Evolutionary conservation across 2,113 vertebrate species (phyloP), one percentile per base, ranked within the genome.

Genomic region (Azemiops feae): DNA sequence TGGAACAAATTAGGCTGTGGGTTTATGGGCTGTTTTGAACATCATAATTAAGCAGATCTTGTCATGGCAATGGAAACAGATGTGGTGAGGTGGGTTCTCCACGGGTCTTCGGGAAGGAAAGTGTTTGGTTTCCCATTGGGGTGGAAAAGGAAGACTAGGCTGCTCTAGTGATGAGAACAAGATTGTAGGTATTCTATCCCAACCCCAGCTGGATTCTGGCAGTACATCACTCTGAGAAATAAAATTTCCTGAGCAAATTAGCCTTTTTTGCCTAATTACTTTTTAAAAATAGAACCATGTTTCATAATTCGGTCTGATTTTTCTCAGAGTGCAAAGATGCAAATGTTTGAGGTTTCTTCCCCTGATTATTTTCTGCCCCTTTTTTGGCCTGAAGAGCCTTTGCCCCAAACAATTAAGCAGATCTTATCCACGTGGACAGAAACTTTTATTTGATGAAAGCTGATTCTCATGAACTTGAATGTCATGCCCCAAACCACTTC

Each of bases 1-100:
- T 43, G 87, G 89, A 93, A 89, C 89, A 95, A 88, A 93, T 50
- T 45, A 34, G 54, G 22, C 34, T 4, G 23, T 52, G 88, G 50
- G 2, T 20, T 86, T 30, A 45, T 52, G 64, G 57, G 18, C 34
- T 55, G 92, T 50, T 50, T 30, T 85, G 55, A 58, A 50, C 4
- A 47, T 86, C 23, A 3, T 12, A 27, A 4, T 45, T 57, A 18
- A 50, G 47, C 47, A 50, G 47, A 50, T 22, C 45, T 14, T 86
- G 7, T 50, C 53, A 57, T 50, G 27, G 9, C 4, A 89, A 54
- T n/a, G 27, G 50, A 57, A 89, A 85, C 60, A 92, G 23, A 45
- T n/a, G 52, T 54, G 47, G 39, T n/a, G 18, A 5, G 34, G 9
- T 2, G 5, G 85, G 3, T 39, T n/a, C 47, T 25, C 85, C 57